phyloP scores from a whole-genome alignment of 2,113 vertebrate genomes.

The Dipodomys ordii region DNA sequence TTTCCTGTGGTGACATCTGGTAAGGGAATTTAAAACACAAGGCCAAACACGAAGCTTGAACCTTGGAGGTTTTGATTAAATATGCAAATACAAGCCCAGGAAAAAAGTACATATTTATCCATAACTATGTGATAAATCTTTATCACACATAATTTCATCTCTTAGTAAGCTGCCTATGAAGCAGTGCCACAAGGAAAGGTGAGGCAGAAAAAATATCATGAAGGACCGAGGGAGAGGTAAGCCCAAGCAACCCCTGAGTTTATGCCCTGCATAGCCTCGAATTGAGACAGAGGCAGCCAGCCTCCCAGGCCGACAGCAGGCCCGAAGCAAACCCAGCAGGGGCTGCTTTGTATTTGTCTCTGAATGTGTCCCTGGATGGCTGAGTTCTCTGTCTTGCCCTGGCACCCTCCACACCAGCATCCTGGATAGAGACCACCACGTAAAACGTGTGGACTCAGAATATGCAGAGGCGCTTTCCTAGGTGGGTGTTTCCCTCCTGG shows the following conservation, averaged over 20 bases:
- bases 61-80: neutral
- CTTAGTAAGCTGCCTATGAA: neutral
- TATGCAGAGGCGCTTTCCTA: neutral
- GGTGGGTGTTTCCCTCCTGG: neutral
- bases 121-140: neutral
- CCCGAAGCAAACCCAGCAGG: accelerated
- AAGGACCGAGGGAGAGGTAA: neutral
- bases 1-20: neutral
- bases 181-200: neutral
- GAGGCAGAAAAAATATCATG: neutral
- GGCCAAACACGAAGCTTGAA: neutral
- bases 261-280: neutral
- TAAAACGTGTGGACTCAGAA: neutral
- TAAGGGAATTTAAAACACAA: neutral
- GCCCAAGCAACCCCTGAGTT: neutral
- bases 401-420: neutral
- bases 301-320: neutral
- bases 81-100: neutral
- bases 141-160: neutral
- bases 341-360: neutral
- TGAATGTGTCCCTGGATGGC: neutral
- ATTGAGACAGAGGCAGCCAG: neutral
- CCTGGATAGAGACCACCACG: neutral
- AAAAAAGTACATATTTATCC: neutral
- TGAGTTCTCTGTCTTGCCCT: neutral